Conservation (phyloP, 2,888 invertebrate genomes). For the Oxycera nigricornis region DNA sequence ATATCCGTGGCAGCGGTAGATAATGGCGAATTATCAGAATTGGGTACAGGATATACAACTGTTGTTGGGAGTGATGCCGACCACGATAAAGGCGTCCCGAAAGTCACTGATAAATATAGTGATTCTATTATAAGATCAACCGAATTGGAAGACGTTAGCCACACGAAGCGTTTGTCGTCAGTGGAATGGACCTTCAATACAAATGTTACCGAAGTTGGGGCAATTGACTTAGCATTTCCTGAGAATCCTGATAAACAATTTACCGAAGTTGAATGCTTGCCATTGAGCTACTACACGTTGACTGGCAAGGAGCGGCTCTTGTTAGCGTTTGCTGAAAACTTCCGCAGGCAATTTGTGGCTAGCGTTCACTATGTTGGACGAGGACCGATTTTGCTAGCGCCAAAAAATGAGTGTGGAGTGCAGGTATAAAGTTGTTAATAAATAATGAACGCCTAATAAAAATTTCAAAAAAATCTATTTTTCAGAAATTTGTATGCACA, state of each 20-base stretch:
- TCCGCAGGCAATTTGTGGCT: slow-evolving; percentile 72
- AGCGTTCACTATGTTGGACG: slow-evolving; percentile 64
- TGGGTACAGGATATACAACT: neutral
- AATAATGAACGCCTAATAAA: neutral
- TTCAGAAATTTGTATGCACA: slow-evolving; percentile 87
- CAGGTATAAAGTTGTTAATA: slow-evolving; percentile 67
- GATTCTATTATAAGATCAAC: neutral
- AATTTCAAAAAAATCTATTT: too few relatives aligned
- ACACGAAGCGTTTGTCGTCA: neutral
- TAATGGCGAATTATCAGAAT: neutral
- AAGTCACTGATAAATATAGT: neutral
- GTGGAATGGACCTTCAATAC: slow-evolving; percentile 2
- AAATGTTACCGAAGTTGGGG: slow-evolving; percentile 50
- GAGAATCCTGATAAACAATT: slow-evolving; percentile 64
- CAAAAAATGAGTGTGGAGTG: slow-evolving; percentile 78
- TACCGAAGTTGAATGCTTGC: slow-evolving; percentile 68
- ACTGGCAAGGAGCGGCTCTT: slow-evolving; percentile 74
- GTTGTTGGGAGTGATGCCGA: neutral
- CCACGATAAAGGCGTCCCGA: neutral
- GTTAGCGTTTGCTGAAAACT: slow-evolving; percentile 79
- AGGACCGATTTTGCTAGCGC: slow-evolving; percentile 73
- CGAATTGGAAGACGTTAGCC: neutral
- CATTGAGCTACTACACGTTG: slow-evolving; percentile 71
- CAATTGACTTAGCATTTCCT: slow-evolving; percentile 58
- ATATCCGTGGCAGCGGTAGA: neutral